Percentiles rank a stretch among this genome's conserved stretches.
These are phyloP conservation scores for Plagodis dolabraria DNA, from an alignment of 2,888 invertebrate genomes.

Conservation along the genomic window DNA sequence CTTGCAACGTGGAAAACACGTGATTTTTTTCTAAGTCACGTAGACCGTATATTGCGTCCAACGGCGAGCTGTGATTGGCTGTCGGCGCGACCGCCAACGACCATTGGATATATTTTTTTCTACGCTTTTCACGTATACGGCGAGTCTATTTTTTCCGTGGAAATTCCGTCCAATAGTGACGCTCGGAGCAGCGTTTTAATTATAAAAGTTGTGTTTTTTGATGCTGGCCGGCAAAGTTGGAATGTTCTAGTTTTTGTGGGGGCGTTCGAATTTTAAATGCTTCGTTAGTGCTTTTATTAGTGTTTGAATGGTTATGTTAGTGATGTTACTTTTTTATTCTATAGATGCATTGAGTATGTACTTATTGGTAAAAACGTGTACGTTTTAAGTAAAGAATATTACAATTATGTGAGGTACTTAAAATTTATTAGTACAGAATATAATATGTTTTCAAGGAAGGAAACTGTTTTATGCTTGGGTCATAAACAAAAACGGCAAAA, in stretches of 20 bases:
- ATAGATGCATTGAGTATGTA: too few relatives aligned
- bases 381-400: too few relatives aligned
- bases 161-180: constrained; percentile 76
- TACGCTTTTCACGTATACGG: constrained; percentile 79
- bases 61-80: constrained; percentile 64
- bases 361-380: too few relatives aligned
- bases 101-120: constrained; percentile 80
- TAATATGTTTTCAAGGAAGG: too few relatives aligned
- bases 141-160: constrained; percentile 70
- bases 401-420: too few relatives aligned
- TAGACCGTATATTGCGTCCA: constrained; percentile 75
- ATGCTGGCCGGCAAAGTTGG: constrained; percentile 40
- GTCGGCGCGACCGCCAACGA: constrained; percentile 49
- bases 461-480: too few relatives aligned
- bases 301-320: constrained; percentile 13
- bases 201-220: constrained; percentile 71
- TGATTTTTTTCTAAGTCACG: constrained; percentile 80
- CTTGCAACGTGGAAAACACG: constrained; percentile 77
- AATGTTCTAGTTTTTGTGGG: constrained; percentile 40
- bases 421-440: too few relatives aligned
- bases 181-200: constrained; percentile 71
- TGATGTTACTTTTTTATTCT: neutral
- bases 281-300: constrained; percentile 22
- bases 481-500: too few relatives aligned
- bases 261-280: constrained; percentile 34